phyloP scores from a whole-genome alignment of 2,888 invertebrate species.

The Geophilus truncorum region DNA sequence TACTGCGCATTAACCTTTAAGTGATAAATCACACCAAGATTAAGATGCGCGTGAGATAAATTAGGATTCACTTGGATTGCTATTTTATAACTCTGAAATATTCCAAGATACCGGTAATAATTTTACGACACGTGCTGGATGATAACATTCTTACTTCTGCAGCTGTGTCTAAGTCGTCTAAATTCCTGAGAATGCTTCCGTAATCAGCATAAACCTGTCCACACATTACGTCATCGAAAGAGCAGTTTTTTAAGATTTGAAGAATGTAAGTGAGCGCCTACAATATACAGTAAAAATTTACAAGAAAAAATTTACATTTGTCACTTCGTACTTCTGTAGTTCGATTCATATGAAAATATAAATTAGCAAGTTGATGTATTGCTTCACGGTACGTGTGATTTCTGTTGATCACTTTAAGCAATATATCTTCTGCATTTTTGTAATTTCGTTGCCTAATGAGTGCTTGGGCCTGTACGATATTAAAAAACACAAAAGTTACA shows the following conservation, averaged over 20 bases:
- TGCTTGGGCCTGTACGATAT: slow-evolving; percentile 39
- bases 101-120: not conserved
- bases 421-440: slow-evolving; percentile 38
- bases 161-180: slow-evolving; percentile 39
- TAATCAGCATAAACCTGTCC: slow-evolving; percentile 40
- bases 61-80: slow-evolving; percentile 39
- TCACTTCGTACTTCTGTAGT: slow-evolving; percentile 40
- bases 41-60: slow-evolving; percentile 39
- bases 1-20: no score
- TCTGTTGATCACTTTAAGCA: slow-evolving; percentile 36
- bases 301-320: no score
- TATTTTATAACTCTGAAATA: slow-evolving; percentile 39
- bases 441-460: slow-evolving; percentile 40
- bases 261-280: slow-evolving; percentile 39
- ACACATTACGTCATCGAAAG: slow-evolving; percentile 35
- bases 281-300: no score
- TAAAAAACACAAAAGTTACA: not conserved
- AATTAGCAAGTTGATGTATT: slow-evolving; percentile 40
- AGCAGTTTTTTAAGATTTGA: slow-evolving; percentile 37
- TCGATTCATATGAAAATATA: slow-evolving; percentile 40
- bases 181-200: slow-evolving; percentile 40
- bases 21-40: slow-evolving; percentile 40
- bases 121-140: no score
- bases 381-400: slow-evolving; percentile 39
- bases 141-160: slow-evolving; percentile 37